Evolutionary conservation across 2,888 invertebrate species (phyloP).

Genomic region (Pegoplata infirma): DNA sequence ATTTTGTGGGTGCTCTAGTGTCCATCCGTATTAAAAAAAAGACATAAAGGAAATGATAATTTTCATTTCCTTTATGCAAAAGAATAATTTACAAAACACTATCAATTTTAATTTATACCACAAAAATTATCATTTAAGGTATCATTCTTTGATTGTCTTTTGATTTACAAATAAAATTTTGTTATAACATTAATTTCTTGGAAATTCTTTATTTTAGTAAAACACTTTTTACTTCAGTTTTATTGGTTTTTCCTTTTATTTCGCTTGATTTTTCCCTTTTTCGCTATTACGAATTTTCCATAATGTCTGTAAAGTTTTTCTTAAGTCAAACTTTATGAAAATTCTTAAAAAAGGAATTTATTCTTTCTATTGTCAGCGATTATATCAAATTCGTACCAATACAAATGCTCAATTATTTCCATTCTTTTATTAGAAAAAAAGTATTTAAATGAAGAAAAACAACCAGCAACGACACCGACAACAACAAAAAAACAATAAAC

Average conservation of each 20-base stretch:
- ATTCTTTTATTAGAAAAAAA: conserved; percentile 25
- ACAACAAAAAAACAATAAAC: conserved; percentile 38
- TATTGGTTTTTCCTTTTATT: not conserved
- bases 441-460: too few species aligned
- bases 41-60: too few species aligned
- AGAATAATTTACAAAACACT: too few species aligned
- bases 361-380: conserved; percentile 28
- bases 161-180: too few species aligned
- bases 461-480: conserved; percentile 24
- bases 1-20: too few species aligned
- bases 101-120: too few species aligned
- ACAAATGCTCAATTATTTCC: conserved; percentile 49
- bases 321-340: not conserved
- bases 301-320: conserved; percentile 51
- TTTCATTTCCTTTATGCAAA: too few species aligned
- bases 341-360: not conserved
- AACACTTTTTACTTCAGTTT: not conserved
- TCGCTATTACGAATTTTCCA: not conserved
- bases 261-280: not conserved
- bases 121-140: too few species aligned
- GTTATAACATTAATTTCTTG: too few species aligned
- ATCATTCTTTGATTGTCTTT: too few species aligned
- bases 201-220: too few species aligned
- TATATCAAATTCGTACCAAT: conserved; percentile 40
- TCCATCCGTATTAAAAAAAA: too few species aligned